These are phyloP conservation scores for Hyphantria cunea DNA, from an alignment of 1,140 invertebrate genomes.

Conservation along the genomic window DNA sequence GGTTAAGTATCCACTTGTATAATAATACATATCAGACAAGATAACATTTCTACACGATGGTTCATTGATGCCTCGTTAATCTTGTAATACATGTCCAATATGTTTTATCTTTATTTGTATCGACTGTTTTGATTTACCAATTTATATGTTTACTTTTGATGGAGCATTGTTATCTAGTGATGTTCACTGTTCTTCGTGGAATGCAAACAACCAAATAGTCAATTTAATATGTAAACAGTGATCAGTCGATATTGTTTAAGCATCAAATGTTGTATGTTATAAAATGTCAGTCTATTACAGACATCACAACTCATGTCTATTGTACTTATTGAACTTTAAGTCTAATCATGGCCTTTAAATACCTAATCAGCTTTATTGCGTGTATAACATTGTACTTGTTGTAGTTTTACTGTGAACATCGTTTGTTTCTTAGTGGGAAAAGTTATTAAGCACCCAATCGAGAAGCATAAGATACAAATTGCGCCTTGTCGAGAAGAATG, in stretches of 20 bases:
- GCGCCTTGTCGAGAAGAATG: conserved; percentile 10
- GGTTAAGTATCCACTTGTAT: conserved; percentile 46
- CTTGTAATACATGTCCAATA: conserved; percentile 50
- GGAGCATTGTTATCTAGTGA: conserved; percentile 48
- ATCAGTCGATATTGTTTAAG: conserved; percentile 28
- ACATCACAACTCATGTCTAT: conserved; percentile 20
- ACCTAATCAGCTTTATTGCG: neutral
- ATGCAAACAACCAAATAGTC: conserved; percentile 51
- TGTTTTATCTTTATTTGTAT: conserved; percentile 50
- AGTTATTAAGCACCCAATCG: too few species aligned
- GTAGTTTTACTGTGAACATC: too few species aligned
- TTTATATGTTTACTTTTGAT: conserved; percentile 48
- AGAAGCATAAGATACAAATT: too few species aligned
- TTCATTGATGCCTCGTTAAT: conserved; percentile 58
- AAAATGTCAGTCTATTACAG: conserved; percentile 18
- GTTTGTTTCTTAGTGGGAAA: neutral
- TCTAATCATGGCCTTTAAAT: conserved; percentile 13
- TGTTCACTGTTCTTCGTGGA: conserved; percentile 41
- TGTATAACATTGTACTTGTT: too few species aligned
- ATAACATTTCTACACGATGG: conserved; percentile 45
- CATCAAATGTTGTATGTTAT: conserved; percentile 23
- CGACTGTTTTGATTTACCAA: conserved; percentile 58
- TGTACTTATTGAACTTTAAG: conserved; percentile 20
- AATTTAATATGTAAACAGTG: conserved; percentile 35
- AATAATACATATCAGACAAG: conserved; percentile 47